phyloP scores from a whole-genome alignment of 1,140 invertebrate genomes.

The Orius insidiosus region DNA sequence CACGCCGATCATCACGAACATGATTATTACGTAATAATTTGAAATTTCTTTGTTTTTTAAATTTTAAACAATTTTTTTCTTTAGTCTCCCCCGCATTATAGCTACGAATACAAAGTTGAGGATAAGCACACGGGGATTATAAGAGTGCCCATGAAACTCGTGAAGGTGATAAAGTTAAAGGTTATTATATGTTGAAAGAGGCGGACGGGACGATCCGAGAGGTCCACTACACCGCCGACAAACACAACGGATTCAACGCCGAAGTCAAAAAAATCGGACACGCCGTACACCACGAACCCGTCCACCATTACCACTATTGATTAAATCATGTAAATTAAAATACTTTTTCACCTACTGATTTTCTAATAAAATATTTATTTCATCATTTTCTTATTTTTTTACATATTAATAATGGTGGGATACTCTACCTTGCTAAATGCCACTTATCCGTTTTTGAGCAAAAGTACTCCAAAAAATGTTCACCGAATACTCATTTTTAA shows the following conservation, averaged over 20 bases:
- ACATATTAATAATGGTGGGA: no score
- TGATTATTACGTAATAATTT: not conserved
- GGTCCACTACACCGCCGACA: constrained; percentile 19
- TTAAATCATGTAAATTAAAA: no score
- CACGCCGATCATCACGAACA: not conserved
- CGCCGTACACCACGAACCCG: not conserved
- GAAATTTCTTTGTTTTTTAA: no score
- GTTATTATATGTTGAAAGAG: constrained; percentile 17
- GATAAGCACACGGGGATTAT: constrained; percentile 16
- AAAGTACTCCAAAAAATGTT: no score
- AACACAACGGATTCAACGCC: constrained; percentile 15
- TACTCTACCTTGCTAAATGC: no score
- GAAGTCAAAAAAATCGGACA: constrained; percentile 7
- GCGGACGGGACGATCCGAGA: constrained; percentile 16
- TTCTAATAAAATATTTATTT: no score
- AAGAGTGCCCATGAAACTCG: constrained; percentile 17
- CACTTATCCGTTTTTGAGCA: no score
- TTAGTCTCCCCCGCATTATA: constrained; percentile 14
- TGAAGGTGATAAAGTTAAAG: constrained; percentile 15
- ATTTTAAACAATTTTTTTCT: not conserved
- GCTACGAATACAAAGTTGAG: constrained; percentile 17
- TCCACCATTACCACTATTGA: constrained; percentile 1
- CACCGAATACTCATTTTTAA: no score
- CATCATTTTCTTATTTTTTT: no score
- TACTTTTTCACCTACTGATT: no score